These are phyloP conservation scores for Tetragonula carbonaria DNA, from an alignment of 2,888 invertebrate species.

Conservation along the genomic window DNA sequence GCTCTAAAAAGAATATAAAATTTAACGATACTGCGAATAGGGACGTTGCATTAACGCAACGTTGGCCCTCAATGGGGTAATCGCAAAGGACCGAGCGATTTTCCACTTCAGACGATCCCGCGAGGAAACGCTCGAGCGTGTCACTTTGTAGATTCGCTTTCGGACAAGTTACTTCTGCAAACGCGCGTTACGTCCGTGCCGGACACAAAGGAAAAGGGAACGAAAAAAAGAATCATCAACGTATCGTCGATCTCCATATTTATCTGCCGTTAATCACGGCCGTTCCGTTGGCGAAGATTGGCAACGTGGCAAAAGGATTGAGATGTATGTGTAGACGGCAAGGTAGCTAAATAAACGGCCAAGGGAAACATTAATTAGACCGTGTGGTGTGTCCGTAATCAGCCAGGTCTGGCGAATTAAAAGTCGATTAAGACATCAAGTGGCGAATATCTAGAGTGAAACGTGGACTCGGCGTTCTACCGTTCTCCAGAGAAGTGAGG, in stretches of 20 bases:
- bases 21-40: no score
- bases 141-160: background rate
- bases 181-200: no score
- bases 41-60: no score
- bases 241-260: slow-evolving; percentile 26
- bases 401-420: slow-evolving; percentile 47
- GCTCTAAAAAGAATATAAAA: no score
- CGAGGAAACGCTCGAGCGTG: no score
- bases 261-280: slow-evolving; percentile 44
- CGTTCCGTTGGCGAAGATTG: slow-evolving; percentile 16
- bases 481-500: background rate
- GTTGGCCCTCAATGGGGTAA: background rate
- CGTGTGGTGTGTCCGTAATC: slow-evolving; percentile 39
- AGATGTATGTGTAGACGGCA: background rate
- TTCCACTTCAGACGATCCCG: background rate
- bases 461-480: background rate
- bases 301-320: background rate
- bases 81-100: background rate
- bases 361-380: slow-evolving; percentile 48
- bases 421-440: slow-evolving; percentile 54
- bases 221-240: slow-evolving; percentile 22
- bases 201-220: background rate
- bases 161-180: no score
- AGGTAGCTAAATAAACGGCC: slow-evolving; percentile 15
- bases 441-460: background rate